Evolutionary conservation across 1,140 invertebrate genomes (phyloP).

Genomic region (Trichonephila inaurata): DNA sequence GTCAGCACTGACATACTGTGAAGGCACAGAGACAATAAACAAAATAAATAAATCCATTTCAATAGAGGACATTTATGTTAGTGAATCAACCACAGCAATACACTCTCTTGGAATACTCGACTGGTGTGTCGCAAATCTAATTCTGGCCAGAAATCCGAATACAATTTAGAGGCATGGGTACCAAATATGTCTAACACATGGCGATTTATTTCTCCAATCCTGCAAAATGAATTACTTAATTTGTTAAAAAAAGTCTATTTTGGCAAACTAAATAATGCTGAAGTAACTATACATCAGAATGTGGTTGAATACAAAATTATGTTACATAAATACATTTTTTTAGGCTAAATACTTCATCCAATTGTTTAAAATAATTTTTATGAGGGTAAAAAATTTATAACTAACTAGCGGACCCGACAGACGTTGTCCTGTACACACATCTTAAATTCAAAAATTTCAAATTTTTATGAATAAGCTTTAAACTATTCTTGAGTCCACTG

Average conservation of each 20-base stretch:
- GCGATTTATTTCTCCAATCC: constrained; percentile 77
- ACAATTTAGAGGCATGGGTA: constrained; percentile 77
- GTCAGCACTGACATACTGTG: neutral
- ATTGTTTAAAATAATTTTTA: neutral
- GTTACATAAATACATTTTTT: neutral
- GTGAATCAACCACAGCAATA: constrained; percentile 78
- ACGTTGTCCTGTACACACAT: too few species aligned
- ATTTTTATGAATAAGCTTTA: too few species aligned
- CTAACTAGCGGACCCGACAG: too few species aligned
- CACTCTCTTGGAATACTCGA: constrained; percentile 78
- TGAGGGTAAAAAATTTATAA: too few species aligned
- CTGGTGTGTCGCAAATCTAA: constrained; percentile 77
- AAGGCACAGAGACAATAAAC: constrained; percentile 43
- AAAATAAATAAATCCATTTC: constrained; percentile 39
- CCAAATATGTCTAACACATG: constrained; percentile 78
- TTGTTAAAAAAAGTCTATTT: neutral
- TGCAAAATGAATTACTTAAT: neutral
- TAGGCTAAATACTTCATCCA: neutral
- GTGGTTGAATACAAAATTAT: neutral
- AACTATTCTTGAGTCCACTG: too few species aligned
- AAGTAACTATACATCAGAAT: neutral
- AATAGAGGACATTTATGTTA: constrained; percentile 3
- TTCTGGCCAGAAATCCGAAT: constrained; percentile 76
- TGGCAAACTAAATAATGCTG: neutral
- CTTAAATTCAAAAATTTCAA: too few species aligned